Base-by-base conservation (phyloP, 2,113 vertebrate species). In the Ondatra zibethicus region DNA sequence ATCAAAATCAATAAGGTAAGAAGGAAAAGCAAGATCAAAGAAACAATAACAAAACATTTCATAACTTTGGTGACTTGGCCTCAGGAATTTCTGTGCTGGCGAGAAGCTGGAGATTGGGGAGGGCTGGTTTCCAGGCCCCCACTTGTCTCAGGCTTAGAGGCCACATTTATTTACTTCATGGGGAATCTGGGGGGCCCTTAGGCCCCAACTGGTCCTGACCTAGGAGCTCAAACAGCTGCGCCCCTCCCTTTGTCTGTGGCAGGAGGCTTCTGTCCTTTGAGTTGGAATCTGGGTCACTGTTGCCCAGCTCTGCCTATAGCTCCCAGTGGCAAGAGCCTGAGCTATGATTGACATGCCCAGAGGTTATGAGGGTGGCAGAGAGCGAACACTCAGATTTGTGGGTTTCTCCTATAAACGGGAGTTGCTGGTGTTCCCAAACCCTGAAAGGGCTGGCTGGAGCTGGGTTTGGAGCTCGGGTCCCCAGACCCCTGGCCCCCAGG, bases 381-480 rank as follows among this genome's bases (percentile, higher is more conserved):
- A 70, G 55, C 89, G n/a, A 45, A 45, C 58, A 16, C 42, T 72
- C 52, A 31, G 66, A 13, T 39, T 50, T 17, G n/a, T 88, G 82
- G 73, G 88, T 47, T 93, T 93, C 97, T 87, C 13, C 80, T 73
- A 80, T 52, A 27, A 77, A n/a, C 39, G 61, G n/a, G 39, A 94
- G 90, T 91, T 98, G 98, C 98, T 98, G 98, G 98, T 98, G 97
- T 96, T 97, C 98, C 97, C 95, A 82, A 97, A 96, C 95, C 95
- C 94, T 50, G 8, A 76, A 82, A 97, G 95, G 94, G 97, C 94
- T 91, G 87, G 80, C 84, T 92, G 75, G 55, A 52, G 93, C 96
- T 87, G 42, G 58, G 86, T 50, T 13, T 75, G 88, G 70, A 58
- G 82, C 85, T 3, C 80, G 55, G 65, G 17, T 33, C 31, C 5